Conservation (phyloP, 1,140 invertebrate genomes). For the Samia ricini region DNA sequence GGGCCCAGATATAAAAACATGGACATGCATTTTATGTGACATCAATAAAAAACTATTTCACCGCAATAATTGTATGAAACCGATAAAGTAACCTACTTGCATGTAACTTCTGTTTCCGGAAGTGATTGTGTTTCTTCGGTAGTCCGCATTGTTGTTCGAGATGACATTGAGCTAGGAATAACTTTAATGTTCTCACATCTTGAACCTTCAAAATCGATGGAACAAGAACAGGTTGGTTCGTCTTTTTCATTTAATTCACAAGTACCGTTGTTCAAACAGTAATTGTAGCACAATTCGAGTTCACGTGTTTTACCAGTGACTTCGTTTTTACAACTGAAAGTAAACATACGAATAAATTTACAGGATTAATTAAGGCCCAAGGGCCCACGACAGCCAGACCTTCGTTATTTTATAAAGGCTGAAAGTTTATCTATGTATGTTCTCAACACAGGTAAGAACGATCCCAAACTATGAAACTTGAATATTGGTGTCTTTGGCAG, state of each 20-base stretch:
- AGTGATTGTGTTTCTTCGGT: not conserved
- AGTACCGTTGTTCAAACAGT: slow-evolving; percentile 83
- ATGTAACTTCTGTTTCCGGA: not conserved
- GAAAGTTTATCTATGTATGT: too few species aligned
- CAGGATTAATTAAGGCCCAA: too few species aligned
- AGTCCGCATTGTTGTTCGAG: slow-evolving; percentile 5
- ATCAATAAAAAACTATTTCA: too few species aligned
- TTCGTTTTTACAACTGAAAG: slow-evolving; percentile 75
- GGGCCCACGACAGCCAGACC: too few species aligned
- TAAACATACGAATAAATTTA: too few species aligned
- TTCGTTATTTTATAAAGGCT: too few species aligned
- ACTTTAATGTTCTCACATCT: slow-evolving; percentile 78
- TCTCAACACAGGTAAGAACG: too few species aligned
- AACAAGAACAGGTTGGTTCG: slow-evolving; percentile 76
- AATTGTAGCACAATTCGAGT: slow-evolving; percentile 78
- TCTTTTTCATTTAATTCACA: slow-evolving; percentile 73
- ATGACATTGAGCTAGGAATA: slow-evolving; percentile 7
- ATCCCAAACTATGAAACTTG: too few species aligned
- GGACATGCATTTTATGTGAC: too few species aligned
- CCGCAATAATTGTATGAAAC: slow-evolving; percentile 12
- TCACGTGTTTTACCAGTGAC: slow-evolving; percentile 81
- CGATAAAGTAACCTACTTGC: slow-evolving; percentile 13
- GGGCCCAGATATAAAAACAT: too few species aligned
- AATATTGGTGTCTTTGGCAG: too few species aligned
- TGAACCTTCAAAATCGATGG: slow-evolving; percentile 72